Percentiles rank a stretch among this genome's conserved stretches.
Conservation (phyloP, 2,888 invertebrate species). For the Stictocephala bisonia region DNA sequence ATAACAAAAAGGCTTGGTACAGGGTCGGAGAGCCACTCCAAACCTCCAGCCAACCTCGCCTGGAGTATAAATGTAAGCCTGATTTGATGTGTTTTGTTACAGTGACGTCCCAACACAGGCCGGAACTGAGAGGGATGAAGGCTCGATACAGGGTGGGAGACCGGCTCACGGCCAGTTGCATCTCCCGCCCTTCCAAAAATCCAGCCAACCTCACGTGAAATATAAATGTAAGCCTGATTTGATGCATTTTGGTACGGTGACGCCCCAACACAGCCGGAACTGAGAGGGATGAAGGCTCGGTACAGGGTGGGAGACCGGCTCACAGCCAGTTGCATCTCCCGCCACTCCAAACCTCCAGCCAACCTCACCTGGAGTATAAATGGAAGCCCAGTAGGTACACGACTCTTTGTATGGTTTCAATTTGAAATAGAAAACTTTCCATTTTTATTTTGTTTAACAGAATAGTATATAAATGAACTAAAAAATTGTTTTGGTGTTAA, state of each 20-base stretch:
- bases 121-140: constrained; percentile 54
- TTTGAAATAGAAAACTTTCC: no score
- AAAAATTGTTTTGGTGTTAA: no score
- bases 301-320: constrained; percentile 56
- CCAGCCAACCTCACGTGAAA: constrained; percentile 58
- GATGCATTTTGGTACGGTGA: no score
- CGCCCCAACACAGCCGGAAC: constrained; percentile 55
- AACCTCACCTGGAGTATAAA: constrained; percentile 58
- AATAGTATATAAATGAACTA: no score
- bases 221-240: constrained; percentile 54
- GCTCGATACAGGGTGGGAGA: constrained; percentile 56
- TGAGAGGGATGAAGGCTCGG: constrained; percentile 52
- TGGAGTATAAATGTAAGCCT: constrained; percentile 56
- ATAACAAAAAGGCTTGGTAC: constrained; percentile 54
- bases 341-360: constrained; percentile 56
- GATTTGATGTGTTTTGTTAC: no score
- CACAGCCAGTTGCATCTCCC: constrained; percentile 55
- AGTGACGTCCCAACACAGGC: constrained; percentile 55
- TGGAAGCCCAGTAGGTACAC: constrained; percentile 45
- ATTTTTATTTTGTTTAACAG: no score
- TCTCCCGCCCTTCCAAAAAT: constrained; percentile 55
- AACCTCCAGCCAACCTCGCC: constrained; percentile 58
- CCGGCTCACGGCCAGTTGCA: constrained; percentile 50
- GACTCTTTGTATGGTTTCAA: no score
- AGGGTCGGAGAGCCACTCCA: constrained; percentile 57